A percentile compares a stretch with the other conserved stretches of the same genome.
Evolutionary conservation across 2,888 invertebrate species (phyloP).

Genomic region (Salticus scenicus): DNA sequence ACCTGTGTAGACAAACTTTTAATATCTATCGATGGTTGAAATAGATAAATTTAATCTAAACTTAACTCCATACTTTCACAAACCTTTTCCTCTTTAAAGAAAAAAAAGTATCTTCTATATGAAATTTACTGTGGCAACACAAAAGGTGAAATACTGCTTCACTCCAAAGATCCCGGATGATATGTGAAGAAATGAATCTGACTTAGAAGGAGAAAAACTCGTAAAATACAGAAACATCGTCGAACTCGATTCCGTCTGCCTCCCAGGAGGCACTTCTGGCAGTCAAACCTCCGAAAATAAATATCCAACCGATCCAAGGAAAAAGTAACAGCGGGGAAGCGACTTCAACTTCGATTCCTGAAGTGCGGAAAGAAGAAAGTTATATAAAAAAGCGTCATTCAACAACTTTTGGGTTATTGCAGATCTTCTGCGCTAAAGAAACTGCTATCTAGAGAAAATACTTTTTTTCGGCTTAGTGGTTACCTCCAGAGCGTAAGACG

Average conservation of each 20-base stretch:
- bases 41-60: too few relatives aligned
- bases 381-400: neutral
- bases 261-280: neutral
- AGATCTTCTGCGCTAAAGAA: neutral
- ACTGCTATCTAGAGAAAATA: neutral
- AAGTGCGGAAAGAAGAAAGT: neutral
- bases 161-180: neutral
- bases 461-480: neutral
- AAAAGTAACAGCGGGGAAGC: neutral
- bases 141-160: neutral
- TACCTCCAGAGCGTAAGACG: too few relatives aligned
- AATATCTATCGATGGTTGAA: too few relatives aligned
- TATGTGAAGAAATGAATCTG: neutral
- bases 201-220: neutral
- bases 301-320: neutral
- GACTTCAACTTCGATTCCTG: neutral
- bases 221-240: slow-evolving; percentile 2
- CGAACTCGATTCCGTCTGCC: neutral
- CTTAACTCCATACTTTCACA: too few relatives aligned
- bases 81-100: too few relatives aligned
- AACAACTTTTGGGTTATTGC: neutral
- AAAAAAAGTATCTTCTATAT: neutral
- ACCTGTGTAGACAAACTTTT: too few relatives aligned
- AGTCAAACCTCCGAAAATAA: neutral
- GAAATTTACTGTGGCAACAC: neutral